Base-by-base conservation (phyloP, 2,888 invertebrate species). In the Onchidella celtica region DNA sequence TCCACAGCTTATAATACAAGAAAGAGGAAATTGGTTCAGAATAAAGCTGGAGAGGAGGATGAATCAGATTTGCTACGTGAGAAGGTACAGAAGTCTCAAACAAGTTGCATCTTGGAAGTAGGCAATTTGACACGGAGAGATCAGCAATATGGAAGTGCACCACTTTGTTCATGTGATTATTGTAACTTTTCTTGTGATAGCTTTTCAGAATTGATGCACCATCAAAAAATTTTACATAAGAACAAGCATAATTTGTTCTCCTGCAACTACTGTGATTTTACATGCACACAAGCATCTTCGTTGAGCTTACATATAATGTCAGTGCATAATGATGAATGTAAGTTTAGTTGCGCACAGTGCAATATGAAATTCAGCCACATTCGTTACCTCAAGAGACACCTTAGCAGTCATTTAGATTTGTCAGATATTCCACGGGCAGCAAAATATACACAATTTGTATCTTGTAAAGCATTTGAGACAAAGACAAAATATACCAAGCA, bases 161-260 rank as follows among this genome's bases (percentile, higher is more conserved):
- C n/a, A n/a, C 36, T 24, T n/a, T 72, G n/a, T 72, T 36, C 72
- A 4, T 72, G 72, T 27, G 17, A 27, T 24, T 72, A 55, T 72
- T 72, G 72, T 72, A 36, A 29, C 21, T 72, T 72, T 72, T 17
- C 38, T 9, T 69, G 27, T 9, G 21, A 55, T n/a, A 72, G n/a
- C 55, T 57, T 21, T 14, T 29, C 55, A 57, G 34, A 47, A 55
- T 32, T 55, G 2, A 21, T 6, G 3, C 3, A 4, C 3, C 57
- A 72, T n/a, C 47, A 57, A 4, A 72, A 55, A 21, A 72, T 55
- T 17, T 29, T 72, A 0, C 72, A 59, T 14, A 73, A 11, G 17
- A 59, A 73, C 11, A 24, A 57, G n/a, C 4, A 73, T 59, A n/a
- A n/a, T n/a, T 11, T 24, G 2, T 34, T n/a, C 1, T 36, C 36